Evolutionary conservation across 2,113 vertebrate species (phyloP).

Genomic region (Leptobrachium ailaonicum): DNA sequence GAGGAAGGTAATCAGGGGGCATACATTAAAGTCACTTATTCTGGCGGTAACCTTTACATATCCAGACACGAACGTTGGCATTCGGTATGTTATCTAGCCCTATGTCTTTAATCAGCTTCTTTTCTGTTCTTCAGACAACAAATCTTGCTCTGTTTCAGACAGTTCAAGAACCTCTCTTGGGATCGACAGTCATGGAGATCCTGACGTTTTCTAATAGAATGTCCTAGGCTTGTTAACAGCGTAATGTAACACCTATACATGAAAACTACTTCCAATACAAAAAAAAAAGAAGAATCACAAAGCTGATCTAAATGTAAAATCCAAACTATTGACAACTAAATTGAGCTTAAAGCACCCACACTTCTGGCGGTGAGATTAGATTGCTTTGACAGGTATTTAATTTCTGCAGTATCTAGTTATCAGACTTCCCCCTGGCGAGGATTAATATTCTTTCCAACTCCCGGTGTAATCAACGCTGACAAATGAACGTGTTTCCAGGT

Average conservation of each 20-base stretch:
- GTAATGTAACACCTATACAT: neutral
- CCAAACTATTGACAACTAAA: neutral
- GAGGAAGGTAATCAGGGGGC: too few relatives aligned
- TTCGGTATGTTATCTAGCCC: too few relatives aligned
- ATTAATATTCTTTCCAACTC: slow-evolving; percentile 16
- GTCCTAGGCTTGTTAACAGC: neutral
- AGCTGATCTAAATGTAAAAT: neutral
- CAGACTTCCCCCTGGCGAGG: slow-evolving; percentile 26
- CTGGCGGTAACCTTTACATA: too few relatives aligned
- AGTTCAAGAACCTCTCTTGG: neutral
- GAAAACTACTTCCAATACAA: neutral
- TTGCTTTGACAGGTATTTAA: slow-evolving; percentile 9
- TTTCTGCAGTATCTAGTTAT: slow-evolving; percentile 33
- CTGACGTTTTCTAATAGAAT: neutral
- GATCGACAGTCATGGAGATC: slow-evolving; percentile 11
- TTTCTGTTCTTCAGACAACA: neutral
- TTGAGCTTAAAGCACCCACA: neutral
- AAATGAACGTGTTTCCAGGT: slow-evolving; percentile 40
- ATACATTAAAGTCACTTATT: too few relatives aligned
- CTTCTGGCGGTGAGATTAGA: slow-evolving; percentile 4
- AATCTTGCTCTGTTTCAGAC: neutral
- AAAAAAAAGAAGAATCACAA: slow-evolving; percentile 12
- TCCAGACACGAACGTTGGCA: too few relatives aligned
- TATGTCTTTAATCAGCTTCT: neutral
- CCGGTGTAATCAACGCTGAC: slow-evolving; percentile 25